Percentiles rank a stretch among this genome's conserved stretches.
Evolutionary conservation across 2,113 vertebrate species (phyloP).

Genomic region (Sardina pilchardus): DNA sequence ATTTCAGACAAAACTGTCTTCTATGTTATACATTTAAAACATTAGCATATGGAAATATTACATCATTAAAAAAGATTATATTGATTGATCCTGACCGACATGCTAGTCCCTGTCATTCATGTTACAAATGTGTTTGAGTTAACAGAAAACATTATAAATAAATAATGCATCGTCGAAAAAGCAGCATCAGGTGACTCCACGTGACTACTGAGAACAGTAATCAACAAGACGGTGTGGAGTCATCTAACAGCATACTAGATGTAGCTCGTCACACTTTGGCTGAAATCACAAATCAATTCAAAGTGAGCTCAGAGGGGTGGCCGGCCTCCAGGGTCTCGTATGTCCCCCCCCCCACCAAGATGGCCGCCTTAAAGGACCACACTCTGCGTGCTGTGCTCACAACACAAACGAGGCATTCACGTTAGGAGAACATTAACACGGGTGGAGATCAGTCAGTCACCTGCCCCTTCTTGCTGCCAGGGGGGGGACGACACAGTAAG

Average conservation of each 20-base stretch:
- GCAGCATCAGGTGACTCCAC: not conserved
- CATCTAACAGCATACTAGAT: not conserved
- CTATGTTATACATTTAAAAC: too few relatives aligned
- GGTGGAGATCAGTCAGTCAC: not conserved
- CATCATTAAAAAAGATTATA: too few relatives aligned
- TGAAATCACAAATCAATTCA: conserved; percentile 1
- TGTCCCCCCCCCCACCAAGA: not conserved
- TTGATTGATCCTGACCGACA: too few relatives aligned
- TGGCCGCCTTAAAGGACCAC: not conserved
- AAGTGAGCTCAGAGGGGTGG: not conserved
- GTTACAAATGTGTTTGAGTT: too few relatives aligned
- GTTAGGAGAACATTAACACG: not conserved
- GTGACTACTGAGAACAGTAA: not conserved
- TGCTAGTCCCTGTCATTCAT: too few relatives aligned
- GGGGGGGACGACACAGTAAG: not conserved
- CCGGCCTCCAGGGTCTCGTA: not conserved
- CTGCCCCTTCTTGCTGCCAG: not conserved
- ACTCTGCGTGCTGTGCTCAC: not conserved
- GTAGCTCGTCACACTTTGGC: not conserved
- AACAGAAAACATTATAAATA: too few relatives aligned
- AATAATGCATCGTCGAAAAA: too few relatives aligned
- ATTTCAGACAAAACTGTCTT: too few relatives aligned
- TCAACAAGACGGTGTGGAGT: not conserved
- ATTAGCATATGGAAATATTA: too few relatives aligned
- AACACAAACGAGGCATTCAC: not conserved